Evolutionary conservation across 2,888 invertebrate genomes (phyloP), one percentile per base, ranked within the genome.

Genomic region (Drosophila kambysellisi): DNA sequence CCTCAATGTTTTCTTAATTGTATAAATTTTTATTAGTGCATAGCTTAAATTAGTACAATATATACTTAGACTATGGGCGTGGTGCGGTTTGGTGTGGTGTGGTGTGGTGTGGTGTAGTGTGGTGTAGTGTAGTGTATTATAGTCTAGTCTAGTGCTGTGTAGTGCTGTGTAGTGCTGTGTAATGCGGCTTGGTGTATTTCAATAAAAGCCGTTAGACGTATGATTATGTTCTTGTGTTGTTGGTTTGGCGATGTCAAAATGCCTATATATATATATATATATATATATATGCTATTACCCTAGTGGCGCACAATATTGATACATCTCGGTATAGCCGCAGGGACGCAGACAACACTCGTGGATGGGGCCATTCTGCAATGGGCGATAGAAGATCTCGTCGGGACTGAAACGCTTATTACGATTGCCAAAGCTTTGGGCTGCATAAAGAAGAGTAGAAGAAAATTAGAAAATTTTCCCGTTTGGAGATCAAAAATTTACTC

Each of bases 301-400:
- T 66, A 72, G 33, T 71, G 72, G 59, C 53, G 91, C 92, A 76
- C 92, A 93, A 79, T 92, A 93, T 65, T 87, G 76, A 59, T 77
- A 76, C 37, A 93, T 76, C 41, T 92, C 91, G 4, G 79, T 53
- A 53, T 88, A 89, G 61, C 90, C 83, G 72, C 92, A 93, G 35
- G 91, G 82, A 25, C 87, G 84, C 4, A 82, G 85, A 59, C 92
- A 93, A 65, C 92, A 93, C 37, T 90, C 86, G 59, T 92, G 92
- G 29, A 88, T 91, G 41, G 91, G 82, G 6, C 92, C 92, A 65
- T 80, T 83, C 51, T 76, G 78, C n/a, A 85, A 46, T 1, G 91
- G 90, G 29, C 86, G 82, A 59, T 82, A 81, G 52, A 84, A 82
- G 50, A 77, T 69, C 50, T 83, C 83, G 29, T 84, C 86, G 61